phyloP scores from a whole-genome alignment of 1,140 invertebrate genomes.

The Linepithema humile region DNA sequence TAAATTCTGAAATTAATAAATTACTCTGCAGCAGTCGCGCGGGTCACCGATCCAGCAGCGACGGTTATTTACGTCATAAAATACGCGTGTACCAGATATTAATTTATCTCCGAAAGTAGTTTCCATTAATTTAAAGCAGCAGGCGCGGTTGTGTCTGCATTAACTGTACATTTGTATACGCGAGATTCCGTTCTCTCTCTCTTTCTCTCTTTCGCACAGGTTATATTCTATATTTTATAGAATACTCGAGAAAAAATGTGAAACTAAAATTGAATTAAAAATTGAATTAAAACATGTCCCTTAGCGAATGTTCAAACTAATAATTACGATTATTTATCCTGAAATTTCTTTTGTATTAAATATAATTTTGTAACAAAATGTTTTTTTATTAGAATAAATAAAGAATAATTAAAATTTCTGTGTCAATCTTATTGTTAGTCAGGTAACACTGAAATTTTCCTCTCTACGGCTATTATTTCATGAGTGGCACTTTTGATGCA shows the following conservation, averaged over 20 bases:
- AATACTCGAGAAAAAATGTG: neutral
- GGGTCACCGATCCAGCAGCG: constrained; percentile 42
- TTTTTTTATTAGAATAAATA: neutral
- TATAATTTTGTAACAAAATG: constrained; percentile 9
- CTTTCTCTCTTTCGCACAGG: neutral
- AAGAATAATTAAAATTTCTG: neutral
- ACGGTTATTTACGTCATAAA: constrained; percentile 60
- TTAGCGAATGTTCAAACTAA: neutral
- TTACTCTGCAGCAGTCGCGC: constrained; percentile 31
- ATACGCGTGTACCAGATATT: constrained; percentile 54
- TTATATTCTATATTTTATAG: neutral
- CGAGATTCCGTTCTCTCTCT: neutral
- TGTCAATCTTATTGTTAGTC: neutral
- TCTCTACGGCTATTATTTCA: neutral
- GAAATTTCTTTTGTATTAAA: neutral
- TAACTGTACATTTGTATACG: constrained; percentile 36
- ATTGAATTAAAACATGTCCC: neutral
- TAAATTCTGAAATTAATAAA: constrained; percentile 56
- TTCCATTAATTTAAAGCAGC: constrained; percentile 59
- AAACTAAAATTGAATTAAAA: constrained; percentile 1
- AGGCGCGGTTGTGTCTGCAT: constrained; percentile 45
- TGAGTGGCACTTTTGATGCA: neutral
- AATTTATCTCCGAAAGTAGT: constrained; percentile 61
- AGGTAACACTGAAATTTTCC: neutral
- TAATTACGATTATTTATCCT: too few species aligned